Evolutionary conservation across 2,888 invertebrate genomes (phyloP).

Genomic region (Sycophila texana): DNA sequence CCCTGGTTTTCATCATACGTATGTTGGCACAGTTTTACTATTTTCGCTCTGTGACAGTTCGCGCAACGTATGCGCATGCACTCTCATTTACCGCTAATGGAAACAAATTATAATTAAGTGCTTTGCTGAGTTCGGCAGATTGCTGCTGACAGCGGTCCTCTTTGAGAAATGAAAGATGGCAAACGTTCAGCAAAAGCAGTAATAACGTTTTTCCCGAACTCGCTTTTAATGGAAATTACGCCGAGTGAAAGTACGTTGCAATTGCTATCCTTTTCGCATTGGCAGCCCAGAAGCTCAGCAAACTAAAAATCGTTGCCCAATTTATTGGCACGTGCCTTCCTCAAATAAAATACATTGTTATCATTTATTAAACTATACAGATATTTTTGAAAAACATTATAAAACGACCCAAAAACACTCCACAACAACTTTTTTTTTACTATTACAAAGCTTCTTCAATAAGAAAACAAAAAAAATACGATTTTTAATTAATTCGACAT

Average conservation of each 20-base stretch:
- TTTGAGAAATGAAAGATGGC: conserved; percentile 49
- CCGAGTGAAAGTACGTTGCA: neutral
- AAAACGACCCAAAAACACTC: too few relatives aligned
- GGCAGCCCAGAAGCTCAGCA: neutral
- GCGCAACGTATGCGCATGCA: conserved; percentile 37
- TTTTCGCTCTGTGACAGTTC: neutral
- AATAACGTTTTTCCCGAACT: conserved; percentile 7
- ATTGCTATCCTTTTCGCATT: neutral
- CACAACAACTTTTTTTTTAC: too few relatives aligned
- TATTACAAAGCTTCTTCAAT: too few relatives aligned
- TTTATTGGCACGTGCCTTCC: too few relatives aligned
- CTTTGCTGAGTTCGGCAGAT: conserved; percentile 57
- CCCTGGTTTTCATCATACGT: too few relatives aligned
- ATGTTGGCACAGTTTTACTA: conserved; percentile 16
- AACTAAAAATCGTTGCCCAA: too few relatives aligned
- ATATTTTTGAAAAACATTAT: too few relatives aligned
- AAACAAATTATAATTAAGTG: conserved; percentile 55
- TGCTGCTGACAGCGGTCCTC: conserved; percentile 50
- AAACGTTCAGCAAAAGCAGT: neutral
- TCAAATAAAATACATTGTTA: too few relatives aligned
- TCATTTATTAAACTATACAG: too few relatives aligned
- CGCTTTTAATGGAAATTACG: conserved; percentile 26
- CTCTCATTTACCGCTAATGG: conserved; percentile 55
- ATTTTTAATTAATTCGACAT: too few relatives aligned
- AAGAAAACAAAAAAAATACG: too few relatives aligned